Conservation (phyloP, 2,113 vertebrate genomes). For the Gambusia holbrooki region DNA sequence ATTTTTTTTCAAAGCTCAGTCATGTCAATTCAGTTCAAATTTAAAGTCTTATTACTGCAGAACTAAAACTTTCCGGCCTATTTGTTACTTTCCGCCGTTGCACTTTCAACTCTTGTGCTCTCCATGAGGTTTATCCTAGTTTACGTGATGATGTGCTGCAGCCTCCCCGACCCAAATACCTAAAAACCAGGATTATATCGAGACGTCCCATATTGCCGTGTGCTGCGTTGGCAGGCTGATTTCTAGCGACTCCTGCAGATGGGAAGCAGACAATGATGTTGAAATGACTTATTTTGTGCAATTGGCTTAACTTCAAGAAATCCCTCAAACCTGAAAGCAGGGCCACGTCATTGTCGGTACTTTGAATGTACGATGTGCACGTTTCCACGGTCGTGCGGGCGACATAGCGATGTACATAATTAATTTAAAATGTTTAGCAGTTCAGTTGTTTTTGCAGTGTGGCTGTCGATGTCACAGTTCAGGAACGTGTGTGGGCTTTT, state of each 20-base stretch:
- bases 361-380: constrained; percentile 63
- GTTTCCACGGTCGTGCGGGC: constrained; percentile 49
- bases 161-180: constrained; percentile 60
- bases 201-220: constrained; percentile 10
- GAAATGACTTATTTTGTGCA: background rate
- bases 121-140: constrained; percentile 48
- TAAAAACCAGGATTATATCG: constrained; percentile 54
- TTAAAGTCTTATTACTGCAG: background rate
- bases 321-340: constrained; percentile 13
- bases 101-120: constrained; percentile 11
- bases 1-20: background rate
- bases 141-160: constrained; percentile 54
- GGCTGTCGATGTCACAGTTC: constrained; percentile 44
- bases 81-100: background rate
- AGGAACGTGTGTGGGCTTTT: background rate
- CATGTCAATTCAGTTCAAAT: background rate
- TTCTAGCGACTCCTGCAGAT: constrained; percentile 24
- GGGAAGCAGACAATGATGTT: background rate
- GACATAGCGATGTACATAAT: constrained; percentile 40
- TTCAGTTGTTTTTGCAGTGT: background rate
- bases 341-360: constrained; percentile 19
- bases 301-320: background rate
- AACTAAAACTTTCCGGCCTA: background rate
- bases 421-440: constrained; percentile 15
- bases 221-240: background rate